Percentiles rank a stretch among this genome's conserved stretches.
Evolutionary conservation across 2,113 vertebrate species (phyloP).

Genomic region (Pelmatolapia mariae): DNA sequence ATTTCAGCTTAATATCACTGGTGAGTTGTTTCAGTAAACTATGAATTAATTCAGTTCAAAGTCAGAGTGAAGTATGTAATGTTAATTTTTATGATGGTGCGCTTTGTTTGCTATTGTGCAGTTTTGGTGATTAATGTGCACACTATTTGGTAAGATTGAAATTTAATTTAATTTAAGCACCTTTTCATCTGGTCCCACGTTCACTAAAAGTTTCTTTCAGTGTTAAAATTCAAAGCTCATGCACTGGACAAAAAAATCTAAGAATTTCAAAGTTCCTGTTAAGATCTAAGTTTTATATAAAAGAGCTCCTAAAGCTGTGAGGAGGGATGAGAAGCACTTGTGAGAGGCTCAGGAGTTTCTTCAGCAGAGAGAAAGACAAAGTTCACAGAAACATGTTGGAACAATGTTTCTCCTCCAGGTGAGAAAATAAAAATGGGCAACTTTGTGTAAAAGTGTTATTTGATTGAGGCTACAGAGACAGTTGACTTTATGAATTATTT

Average conservation of each 20-base stretch:
- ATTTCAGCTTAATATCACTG: accelerated
- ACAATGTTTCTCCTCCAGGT: not conserved
- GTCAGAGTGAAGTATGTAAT: not conserved
- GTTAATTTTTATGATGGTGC: not conserved
- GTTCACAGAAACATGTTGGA: not conserved
- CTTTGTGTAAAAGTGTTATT: no score
- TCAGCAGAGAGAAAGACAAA: not conserved
- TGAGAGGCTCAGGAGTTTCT: not conserved
- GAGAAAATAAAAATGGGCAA: not conserved
- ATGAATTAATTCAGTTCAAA: not conserved
- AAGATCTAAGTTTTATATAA: not conserved
- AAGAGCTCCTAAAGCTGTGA: not conserved
- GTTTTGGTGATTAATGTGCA: not conserved
- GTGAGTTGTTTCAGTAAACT: not conserved
- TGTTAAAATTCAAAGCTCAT: not conserved
- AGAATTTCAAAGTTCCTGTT: no score
- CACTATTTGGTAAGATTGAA: not conserved
- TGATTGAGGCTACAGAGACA: not conserved
- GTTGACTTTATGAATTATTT: no score
- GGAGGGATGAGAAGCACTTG: not conserved
- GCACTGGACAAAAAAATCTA: not conserved
- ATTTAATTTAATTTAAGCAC: not conserved
- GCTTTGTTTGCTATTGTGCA: not conserved
- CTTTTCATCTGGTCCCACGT: not conserved
- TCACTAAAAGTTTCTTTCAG: not conserved